A percentile compares a stretch with the other conserved stretches of the same genome.
These are phyloP conservation scores for Acropora yongei DNA, from an alignment of 64 coral and sea anemone species.

Conservation along the genomic window DNA sequence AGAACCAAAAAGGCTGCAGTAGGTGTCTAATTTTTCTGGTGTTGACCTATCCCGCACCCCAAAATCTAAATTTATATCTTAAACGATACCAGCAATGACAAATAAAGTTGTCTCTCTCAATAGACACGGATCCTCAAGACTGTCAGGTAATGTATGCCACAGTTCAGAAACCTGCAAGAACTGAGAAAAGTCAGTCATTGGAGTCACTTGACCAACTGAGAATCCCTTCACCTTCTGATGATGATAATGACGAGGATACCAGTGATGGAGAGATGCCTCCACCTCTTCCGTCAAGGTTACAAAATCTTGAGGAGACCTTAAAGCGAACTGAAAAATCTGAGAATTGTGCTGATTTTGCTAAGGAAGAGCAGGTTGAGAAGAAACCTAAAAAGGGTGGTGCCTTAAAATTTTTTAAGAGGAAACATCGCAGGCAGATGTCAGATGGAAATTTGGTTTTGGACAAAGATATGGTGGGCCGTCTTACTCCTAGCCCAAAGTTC, in stretches of 20 bases:
- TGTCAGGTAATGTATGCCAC: not conserved
- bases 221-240: slow-evolving; percentile 24
- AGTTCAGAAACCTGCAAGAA: slow-evolving; percentile 27
- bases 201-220: slow-evolving; percentile 56
- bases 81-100: no score
- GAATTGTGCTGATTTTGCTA: slow-evolving; percentile 34
- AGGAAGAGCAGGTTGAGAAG: slow-evolving; percentile 35
- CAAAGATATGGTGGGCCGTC: not conserved
- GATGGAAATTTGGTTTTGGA: slow-evolving; percentile 63
- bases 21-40: no score
- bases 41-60: no score
- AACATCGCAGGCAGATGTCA: slow-evolving; percentile 72
- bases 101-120: not conserved
- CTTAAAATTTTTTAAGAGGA: slow-evolving; percentile 80
- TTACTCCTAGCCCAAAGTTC: not conserved
- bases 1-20: no score
- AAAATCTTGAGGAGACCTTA: slow-evolving; percentile 49
- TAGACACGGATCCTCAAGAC: not conserved
- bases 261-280: slow-evolving; percentile 68
- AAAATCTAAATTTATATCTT: no score
- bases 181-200: slow-evolving; percentile 30
- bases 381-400: slow-evolving; percentile 73
- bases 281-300: slow-evolving; percentile 74
- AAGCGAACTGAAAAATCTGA: slow-evolving; percentile 62
- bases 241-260: slow-evolving; percentile 41